phyloP scores from a whole-genome alignment of 2,797 vertebrate species.

The Hippocampus kuda region DNA sequence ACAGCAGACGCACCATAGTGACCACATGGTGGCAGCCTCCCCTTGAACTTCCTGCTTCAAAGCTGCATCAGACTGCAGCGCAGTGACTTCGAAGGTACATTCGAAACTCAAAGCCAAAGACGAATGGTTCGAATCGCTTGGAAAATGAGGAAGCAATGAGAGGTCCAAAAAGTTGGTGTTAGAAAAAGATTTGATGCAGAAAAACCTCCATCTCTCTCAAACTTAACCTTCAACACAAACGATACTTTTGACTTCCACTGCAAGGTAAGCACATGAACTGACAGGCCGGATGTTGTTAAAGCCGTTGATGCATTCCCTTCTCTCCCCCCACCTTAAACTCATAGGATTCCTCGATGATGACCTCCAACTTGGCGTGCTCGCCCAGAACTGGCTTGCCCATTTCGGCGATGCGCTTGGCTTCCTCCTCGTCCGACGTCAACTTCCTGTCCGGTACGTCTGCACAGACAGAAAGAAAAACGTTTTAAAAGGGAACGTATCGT shows the following conservation, averaged over 20 bases:
- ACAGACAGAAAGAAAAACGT: conserved; percentile 11
- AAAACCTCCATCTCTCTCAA: too few relatives aligned
- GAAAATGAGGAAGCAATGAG: too few relatives aligned
- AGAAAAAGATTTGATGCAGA: too few relatives aligned
- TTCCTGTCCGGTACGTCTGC: conserved; percentile 86
- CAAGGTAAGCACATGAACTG: too few relatives aligned
- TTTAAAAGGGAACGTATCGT: background rate
- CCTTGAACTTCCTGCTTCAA: background rate
- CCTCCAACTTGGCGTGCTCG: conserved; percentile 88
- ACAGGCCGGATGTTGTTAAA: too few relatives aligned
- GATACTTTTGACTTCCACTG: too few relatives aligned
- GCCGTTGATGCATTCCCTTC: background rate
- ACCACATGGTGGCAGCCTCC: background rate
- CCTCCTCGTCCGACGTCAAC: conserved; percentile 83
- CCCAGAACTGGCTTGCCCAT: conserved; percentile 94
- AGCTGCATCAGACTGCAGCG: too few relatives aligned
- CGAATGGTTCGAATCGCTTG: too few relatives aligned
- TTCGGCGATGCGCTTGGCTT: conserved; percentile 94
- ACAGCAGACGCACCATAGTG: background rate
- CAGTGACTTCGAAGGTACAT: background rate
- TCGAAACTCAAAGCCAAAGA: too few relatives aligned
- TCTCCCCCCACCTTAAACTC: conserved; percentile 84
- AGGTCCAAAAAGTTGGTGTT: too few relatives aligned
- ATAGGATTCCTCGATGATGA: conserved; percentile 96
- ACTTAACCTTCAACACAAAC: too few relatives aligned